phyloP scores from a whole-genome alignment of 1,140 invertebrate species.

The Nixonia krombeini region DNA sequence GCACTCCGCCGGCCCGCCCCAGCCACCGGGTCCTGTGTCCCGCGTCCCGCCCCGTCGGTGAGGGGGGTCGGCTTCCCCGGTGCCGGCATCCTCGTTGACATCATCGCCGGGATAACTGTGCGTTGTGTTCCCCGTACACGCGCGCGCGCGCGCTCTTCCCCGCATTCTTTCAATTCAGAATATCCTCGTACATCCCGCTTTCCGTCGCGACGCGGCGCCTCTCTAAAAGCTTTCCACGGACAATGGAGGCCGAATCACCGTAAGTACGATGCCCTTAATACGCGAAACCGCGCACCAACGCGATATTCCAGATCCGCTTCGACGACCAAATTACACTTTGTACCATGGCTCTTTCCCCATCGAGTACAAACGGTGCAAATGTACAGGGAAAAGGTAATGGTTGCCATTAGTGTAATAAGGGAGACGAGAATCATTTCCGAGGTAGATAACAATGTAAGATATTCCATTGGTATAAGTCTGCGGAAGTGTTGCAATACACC shows the following conservation, averaged over 20 bases:
- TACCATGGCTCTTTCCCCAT: constrained; percentile 15
- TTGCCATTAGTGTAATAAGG: too few species aligned
- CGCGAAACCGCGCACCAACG: constrained; percentile 21
- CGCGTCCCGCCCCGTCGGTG: too few species aligned
- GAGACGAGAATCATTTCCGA: too few species aligned
- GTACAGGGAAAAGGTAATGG: too few species aligned
- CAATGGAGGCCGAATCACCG: constrained; percentile 39
- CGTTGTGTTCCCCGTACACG: constrained; percentile 40
- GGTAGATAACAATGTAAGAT: too few species aligned
- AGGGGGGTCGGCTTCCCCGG: too few species aligned
- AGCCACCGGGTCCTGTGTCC: too few species aligned
- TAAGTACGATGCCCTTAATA: constrained; percentile 32
- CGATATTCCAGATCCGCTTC: constrained; percentile 29
- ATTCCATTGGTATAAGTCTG: too few species aligned
- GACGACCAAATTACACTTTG: constrained; percentile 32
- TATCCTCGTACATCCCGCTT: background rate
- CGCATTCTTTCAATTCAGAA: background rate
- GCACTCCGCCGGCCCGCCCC: too few species aligned
- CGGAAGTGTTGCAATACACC: too few species aligned
- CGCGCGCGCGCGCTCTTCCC: constrained; percentile 8
- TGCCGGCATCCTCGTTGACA: constrained; percentile 15
- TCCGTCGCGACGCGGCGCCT: constrained; percentile 1
- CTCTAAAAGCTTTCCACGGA: constrained; percentile 31
- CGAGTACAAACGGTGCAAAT: too few species aligned
- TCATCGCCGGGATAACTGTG: constrained; percentile 37